phyloP scores from a whole-genome alignment of 2,113 vertebrate genomes.

The Cephalopholis sonnerati region DNA sequence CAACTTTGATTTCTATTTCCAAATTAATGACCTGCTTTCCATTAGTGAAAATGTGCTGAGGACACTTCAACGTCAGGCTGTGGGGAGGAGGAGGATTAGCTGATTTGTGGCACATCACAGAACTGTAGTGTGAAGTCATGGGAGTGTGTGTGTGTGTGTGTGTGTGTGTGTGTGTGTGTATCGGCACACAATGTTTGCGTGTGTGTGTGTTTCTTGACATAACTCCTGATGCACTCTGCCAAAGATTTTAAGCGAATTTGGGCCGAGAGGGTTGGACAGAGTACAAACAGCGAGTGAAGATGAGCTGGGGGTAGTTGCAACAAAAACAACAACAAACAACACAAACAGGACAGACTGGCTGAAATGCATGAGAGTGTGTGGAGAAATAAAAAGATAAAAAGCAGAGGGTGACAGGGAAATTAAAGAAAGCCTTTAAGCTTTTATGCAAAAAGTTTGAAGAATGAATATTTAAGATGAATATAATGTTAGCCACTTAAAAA shows the following conservation, averaged over 20 bases:
- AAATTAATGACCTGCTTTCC: constrained; percentile 62
- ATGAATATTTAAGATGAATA: constrained; percentile 55
- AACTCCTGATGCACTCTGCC: constrained; percentile 47
- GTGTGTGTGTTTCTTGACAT: constrained; percentile 45
- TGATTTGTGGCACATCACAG: constrained; percentile 45
- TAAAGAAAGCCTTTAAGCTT: constrained; percentile 31
- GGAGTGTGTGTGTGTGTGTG: constrained; percentile 22
- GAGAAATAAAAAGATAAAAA: background rate
- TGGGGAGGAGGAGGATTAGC: constrained; percentile 46
- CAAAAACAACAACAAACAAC: constrained; percentile 17
- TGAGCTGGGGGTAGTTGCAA: constrained; percentile 30
- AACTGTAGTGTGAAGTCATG: constrained; percentile 40
- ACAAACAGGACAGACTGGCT: constrained; percentile 10
- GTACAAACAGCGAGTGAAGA: constrained; percentile 47
- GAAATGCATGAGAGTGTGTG: constrained; percentile 8
- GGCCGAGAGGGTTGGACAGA: constrained; percentile 53
- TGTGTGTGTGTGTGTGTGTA: constrained; percentile 3
- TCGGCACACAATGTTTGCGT: constrained; percentile 1
- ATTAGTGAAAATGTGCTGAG: constrained; percentile 53
- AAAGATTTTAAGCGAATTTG: constrained; percentile 59
- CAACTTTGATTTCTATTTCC: constrained; percentile 13
- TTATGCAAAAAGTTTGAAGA: constrained; percentile 31
- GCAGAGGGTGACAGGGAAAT: constrained; percentile 17
- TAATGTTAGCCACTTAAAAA: constrained; percentile 45
- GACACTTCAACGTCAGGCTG: constrained; percentile 57